phyloP scores from a whole-genome alignment of 2,888 invertebrate species.

The Melieria omissa region DNA sequence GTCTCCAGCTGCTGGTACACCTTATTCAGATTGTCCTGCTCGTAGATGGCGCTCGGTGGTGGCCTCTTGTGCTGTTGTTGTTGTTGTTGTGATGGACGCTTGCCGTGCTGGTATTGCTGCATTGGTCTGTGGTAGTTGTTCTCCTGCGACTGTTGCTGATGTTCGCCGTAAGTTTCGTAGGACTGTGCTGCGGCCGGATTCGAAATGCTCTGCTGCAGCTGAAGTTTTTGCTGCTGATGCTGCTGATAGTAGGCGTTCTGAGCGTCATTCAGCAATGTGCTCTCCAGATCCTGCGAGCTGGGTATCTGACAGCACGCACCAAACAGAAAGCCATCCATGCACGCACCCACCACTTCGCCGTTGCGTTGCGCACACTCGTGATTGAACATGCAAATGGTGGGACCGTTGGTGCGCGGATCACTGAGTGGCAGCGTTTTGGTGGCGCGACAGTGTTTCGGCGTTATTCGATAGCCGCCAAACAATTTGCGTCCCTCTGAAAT shows the following conservation, averaged over 20 bases:
- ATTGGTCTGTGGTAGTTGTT: conserved; percentile 44
- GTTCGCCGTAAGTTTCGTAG: conserved; percentile 53
- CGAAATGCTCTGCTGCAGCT: conserved; percentile 49
- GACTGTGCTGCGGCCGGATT: conserved; percentile 50
- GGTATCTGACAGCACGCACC: conserved; percentile 89
- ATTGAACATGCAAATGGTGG: conserved; percentile 93
- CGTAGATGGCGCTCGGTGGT: conserved; percentile 20
- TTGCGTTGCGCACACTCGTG: conserved; percentile 84
- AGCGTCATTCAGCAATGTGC: conserved; percentile 62
- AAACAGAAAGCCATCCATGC: conserved; percentile 85
- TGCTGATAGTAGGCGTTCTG: conserved; percentile 57
- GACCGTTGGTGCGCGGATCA: conserved; percentile 72
- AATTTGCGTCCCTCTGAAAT: conserved; percentile 73
- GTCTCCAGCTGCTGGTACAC: background rate
- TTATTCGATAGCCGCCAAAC: conserved; percentile 88
- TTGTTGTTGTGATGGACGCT: conserved; percentile 22
- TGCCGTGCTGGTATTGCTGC: background rate
- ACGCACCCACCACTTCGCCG: conserved; percentile 88
- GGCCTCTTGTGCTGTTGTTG: conserved; percentile 28
- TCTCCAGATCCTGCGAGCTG: conserved; percentile 66
- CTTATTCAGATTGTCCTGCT: background rate
- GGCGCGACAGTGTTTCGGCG: conserved; percentile 82
- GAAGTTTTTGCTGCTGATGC: conserved; percentile 53
- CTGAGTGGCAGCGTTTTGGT: conserved; percentile 72
- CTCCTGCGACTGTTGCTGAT: conserved; percentile 44